Percentiles rank a stretch among this genome's conserved stretches.
Conservation (phyloP, 1,140 invertebrate genomes). For the Periplaneta americana region DNA sequence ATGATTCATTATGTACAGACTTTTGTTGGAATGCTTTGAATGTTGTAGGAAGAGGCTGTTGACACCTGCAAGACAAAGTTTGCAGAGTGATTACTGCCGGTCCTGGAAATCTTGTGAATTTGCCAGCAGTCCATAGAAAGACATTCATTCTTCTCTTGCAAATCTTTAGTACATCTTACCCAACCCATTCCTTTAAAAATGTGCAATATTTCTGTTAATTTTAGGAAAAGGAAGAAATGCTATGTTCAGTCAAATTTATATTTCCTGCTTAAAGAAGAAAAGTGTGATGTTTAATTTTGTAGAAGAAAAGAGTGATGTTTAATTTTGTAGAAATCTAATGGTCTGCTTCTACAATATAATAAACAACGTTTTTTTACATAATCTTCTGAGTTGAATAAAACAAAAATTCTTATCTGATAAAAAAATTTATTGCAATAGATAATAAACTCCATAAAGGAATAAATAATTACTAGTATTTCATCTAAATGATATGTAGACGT, state of each 20-base stretch:
- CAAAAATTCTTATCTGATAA: no score
- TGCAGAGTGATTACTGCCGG: slow-evolving; percentile 4
- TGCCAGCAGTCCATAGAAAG: background rate
- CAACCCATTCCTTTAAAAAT: background rate
- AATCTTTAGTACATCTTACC: background rate
- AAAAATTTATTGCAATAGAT: background rate
- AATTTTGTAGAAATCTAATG: background rate
- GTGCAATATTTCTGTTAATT: background rate
- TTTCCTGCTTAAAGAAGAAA: background rate
- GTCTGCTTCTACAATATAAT: background rate
- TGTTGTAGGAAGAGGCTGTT: background rate
- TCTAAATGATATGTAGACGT: background rate
- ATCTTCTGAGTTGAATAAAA: no score
- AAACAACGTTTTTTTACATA: no score
- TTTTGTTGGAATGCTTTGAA: slow-evolving; percentile 4
- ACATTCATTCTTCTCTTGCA: background rate
- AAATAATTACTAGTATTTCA: background rate
- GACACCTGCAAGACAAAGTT: slow-evolving; percentile 13
- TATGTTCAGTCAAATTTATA: background rate
- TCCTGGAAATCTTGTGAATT: background rate
- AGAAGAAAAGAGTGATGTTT: background rate
- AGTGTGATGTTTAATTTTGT: background rate
- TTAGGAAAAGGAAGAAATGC: background rate
- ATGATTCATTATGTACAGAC: background rate
- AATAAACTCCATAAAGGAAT: background rate